These are phyloP conservation scores for Megathymus violae DNA, from an alignment of 1,140 invertebrate genomes.

Conservation along the genomic window DNA sequence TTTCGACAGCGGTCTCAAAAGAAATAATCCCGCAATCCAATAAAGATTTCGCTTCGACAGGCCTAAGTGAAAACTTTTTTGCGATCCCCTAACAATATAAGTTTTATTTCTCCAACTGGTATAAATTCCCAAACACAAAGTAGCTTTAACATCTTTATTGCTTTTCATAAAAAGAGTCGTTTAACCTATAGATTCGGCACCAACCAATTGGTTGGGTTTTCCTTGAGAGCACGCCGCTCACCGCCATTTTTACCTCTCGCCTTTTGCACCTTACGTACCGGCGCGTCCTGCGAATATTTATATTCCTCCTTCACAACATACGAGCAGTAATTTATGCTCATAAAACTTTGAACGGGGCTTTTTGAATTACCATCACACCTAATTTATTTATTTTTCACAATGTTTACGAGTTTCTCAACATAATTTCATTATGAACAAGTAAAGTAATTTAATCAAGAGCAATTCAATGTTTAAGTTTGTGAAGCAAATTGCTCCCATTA, in stretches of 20 bases:
- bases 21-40: slow-evolving; percentile 76
- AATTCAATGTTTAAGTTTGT: neutral
- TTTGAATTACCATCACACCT: slow-evolving; percentile 15
- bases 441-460: neutral
- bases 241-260: slow-evolving; percentile 42
- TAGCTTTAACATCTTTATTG: slow-evolving; percentile 81
- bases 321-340: slow-evolving; percentile 16
- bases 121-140: slow-evolving; percentile 82
- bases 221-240: slow-evolving; percentile 43
- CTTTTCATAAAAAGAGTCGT: slow-evolving; percentile 80
- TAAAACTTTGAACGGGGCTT: slow-evolving; percentile 20
- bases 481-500: neutral
- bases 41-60: slow-evolving; percentile 77
- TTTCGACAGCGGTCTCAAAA: slow-evolving; percentile 55
- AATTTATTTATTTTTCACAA: slow-evolving; percentile 10
- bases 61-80: slow-evolving; percentile 81
- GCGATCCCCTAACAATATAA: slow-evolving; percentile 78
- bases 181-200: slow-evolving; percentile 69
- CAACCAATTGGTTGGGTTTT: slow-evolving; percentile 57
- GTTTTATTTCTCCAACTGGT: slow-evolving; percentile 79
- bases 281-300: slow-evolving; percentile 30
- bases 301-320: slow-evolving; percentile 38
- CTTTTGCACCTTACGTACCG: slow-evolving; percentile 35
- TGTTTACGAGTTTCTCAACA: neutral
- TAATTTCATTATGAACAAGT: slow-evolving; percentile 5